A percentile compares a stretch with the other conserved stretches of the same genome.
phyloP scores from a whole-genome alignment of 2,888 invertebrate species.

The Polydesmus complanatus region DNA sequence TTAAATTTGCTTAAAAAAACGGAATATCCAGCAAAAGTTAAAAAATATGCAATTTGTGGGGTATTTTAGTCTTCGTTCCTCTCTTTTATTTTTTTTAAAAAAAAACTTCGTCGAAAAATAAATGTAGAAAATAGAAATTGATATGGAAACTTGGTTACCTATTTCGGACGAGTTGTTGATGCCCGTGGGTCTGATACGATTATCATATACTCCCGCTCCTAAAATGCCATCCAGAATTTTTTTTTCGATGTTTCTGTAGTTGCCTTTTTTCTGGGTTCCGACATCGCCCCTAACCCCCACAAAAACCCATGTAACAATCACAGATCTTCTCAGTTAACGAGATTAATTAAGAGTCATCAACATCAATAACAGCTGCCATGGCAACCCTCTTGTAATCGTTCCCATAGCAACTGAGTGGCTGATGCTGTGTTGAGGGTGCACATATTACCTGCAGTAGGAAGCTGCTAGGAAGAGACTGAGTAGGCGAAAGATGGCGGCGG shows the following conservation, averaged over 20 bases:
- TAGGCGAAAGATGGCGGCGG: not conserved
- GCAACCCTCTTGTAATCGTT: not conserved
- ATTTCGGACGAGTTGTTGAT: conserved; percentile 82
- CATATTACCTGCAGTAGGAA: not conserved
- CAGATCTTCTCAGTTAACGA: not conserved
- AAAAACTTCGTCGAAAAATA: too few species aligned
- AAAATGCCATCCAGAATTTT: conserved; percentile 85
- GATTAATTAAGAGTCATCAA: not conserved
- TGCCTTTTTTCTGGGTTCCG: too few species aligned
- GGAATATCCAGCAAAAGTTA: too few species aligned
- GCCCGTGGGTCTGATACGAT: conserved; percentile 80
- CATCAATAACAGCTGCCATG: not conserved
- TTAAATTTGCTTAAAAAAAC: too few species aligned
- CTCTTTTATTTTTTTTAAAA: too few species aligned
- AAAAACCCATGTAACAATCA: not conserved
- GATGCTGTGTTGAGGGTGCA: not conserved
- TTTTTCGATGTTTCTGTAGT: conserved; percentile 88
- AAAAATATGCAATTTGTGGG: too few species aligned
- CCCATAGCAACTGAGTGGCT: not conserved
- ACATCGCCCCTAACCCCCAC: conserved; percentile 28
- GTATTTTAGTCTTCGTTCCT: too few species aligned
- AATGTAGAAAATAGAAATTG: too few species aligned
- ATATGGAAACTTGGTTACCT: too few species aligned
- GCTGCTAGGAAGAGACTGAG: not conserved
- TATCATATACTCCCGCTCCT: conserved; percentile 80